A percentile compares a stretch with the other conserved stretches of the same genome.
phyloP scores from a whole-genome alignment of 2,797 vertebrate genomes.

The Microchirus variegatus region DNA sequence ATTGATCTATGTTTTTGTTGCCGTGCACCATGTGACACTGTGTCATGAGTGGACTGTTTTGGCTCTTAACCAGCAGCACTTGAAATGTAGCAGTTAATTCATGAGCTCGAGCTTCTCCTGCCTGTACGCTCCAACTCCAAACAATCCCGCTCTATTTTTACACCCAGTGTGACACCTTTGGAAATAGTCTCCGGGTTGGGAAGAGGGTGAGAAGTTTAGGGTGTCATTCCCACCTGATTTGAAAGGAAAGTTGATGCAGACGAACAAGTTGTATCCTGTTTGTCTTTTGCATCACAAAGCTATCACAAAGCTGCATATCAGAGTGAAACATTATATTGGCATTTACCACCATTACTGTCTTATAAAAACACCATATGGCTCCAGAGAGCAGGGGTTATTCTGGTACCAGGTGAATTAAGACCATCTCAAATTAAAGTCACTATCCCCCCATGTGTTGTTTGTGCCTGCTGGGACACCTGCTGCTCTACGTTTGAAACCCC shows the following conservation, averaged over 20 bases:
- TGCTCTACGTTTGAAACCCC: conserved; percentile 47
- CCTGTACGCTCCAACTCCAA: conserved; percentile 5
- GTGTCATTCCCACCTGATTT: conserved; percentile 29
- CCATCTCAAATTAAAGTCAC: conserved; percentile 13
- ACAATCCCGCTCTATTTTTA: conserved; percentile 1
- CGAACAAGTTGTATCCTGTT: conserved; percentile 12
- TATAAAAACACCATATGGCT: neutral
- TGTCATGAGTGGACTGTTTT: conserved; percentile 21
- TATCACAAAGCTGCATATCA: neutral
- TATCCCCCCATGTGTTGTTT: conserved; percentile 12
- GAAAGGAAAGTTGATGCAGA: conserved; percentile 1
- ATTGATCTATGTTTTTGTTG: no score
- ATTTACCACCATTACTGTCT: neutral
- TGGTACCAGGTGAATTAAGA: conserved; percentile 11
- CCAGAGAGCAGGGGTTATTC: neutral
- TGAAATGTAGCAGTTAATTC: conserved; percentile 21
- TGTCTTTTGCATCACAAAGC: conserved; percentile 11
- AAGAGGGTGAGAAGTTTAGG: conserved; percentile 19
- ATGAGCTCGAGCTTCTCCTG: conserved; percentile 27
- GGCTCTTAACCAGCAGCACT: neutral
- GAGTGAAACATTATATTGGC: neutral
- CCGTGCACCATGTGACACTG: conserved; percentile 25
- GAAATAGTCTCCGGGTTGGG: conserved; percentile 23
- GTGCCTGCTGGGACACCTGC: conserved; percentile 30
- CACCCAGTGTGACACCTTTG: neutral